Percentiles rank a stretch among this genome's conserved stretches.
Evolutionary conservation across 2,113 vertebrate genomes (phyloP).

Genomic region (Antennarius striatus): DNA sequence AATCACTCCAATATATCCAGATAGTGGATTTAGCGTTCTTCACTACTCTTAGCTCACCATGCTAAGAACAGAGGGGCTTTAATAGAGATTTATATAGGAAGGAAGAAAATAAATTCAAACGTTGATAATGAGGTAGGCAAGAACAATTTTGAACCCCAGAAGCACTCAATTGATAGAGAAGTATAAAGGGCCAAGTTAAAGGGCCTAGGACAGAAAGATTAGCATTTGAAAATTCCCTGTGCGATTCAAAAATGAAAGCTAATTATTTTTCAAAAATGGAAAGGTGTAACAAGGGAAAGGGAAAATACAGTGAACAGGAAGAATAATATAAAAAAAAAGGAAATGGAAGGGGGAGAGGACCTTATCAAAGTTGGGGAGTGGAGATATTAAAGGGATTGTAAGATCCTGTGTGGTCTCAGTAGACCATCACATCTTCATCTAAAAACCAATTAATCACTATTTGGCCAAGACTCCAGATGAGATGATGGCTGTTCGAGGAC

Average conservation of each 20-base stretch:
- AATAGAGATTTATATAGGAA: conserved; percentile 87
- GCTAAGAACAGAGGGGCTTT: conserved; percentile 80
- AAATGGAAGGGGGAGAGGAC: conserved; percentile 13
- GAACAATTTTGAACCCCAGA: conserved; percentile 85
- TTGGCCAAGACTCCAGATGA: conserved; percentile 47
- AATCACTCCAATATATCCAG: conserved; percentile 77
- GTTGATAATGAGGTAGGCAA: conserved; percentile 87
- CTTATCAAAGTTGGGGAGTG: conserved; percentile 63
- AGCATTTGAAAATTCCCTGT: conserved; percentile 80
- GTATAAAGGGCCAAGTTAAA: conserved; percentile 74
- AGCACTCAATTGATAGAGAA: conserved; percentile 79
- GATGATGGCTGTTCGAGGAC: conserved; percentile 61
- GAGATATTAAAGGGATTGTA: conserved; percentile 52
- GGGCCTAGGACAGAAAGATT: conserved; percentile 88
- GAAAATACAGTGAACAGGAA: conserved; percentile 24
- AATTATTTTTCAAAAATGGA: conserved; percentile 82
- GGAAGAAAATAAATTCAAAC: conserved; percentile 80
- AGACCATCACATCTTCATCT: conserved; percentile 63
- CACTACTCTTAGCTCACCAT: conserved; percentile 74
- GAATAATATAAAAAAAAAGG: conserved; percentile 17
- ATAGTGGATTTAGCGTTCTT: conserved; percentile 78
- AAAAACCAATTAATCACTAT: conserved; percentile 66
- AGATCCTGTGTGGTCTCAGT: conserved; percentile 60
- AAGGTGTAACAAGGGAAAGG: conserved; percentile 48
- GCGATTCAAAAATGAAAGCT: conserved; percentile 83